These are phyloP conservation scores for Harpalus rufipes DNA, from an alignment of 2,888 invertebrate genomes.

Conservation along the genomic window DNA sequence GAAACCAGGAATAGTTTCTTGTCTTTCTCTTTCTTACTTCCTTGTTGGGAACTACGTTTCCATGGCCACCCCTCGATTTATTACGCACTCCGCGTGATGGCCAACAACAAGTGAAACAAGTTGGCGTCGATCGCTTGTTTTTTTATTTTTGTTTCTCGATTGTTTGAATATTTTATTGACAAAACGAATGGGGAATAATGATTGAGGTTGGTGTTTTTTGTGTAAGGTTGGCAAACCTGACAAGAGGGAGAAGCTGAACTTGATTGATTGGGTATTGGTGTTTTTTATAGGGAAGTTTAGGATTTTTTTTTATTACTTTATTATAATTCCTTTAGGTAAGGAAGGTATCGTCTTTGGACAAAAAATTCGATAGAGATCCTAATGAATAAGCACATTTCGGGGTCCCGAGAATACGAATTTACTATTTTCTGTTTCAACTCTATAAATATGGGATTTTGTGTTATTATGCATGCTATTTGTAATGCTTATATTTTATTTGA, in stretches of 20 bases:
- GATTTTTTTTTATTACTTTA: too few species aligned
- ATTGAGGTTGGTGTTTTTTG: slow-evolving; percentile 40
- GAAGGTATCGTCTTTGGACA: too few species aligned
- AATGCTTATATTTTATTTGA: slow-evolving; percentile 11
- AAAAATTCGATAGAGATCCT: too few species aligned
- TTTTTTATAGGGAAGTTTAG: too few species aligned
- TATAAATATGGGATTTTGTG: neutral
- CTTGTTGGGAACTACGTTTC: slow-evolving; percentile 12
- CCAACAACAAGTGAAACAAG: slow-evolving; percentile 60
- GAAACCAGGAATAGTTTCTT: slow-evolving; percentile 13
- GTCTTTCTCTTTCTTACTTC: slow-evolving; percentile 29
- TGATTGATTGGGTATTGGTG: neutral
- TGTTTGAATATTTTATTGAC: slow-evolving; percentile 56
- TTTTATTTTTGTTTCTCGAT: slow-evolving; percentile 54
- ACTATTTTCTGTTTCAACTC: too few species aligned
- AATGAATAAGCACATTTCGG: too few species aligned
- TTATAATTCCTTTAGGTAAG: too few species aligned
- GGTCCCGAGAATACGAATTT: too few species aligned
- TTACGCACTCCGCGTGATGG: slow-evolving; percentile 60
- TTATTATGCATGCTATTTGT: neutral
- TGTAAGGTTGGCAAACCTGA: neutral
- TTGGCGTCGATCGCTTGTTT: slow-evolving; percentile 37
- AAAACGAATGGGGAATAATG: slow-evolving; percentile 44
- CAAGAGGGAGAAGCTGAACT: neutral
- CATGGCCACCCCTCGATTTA: slow-evolving; percentile 54